Percentiles rank a stretch among this genome's conserved stretches.
phyloP scores from a whole-genome alignment of 2,113 vertebrate genomes.

The Aptenodytes forsteri region DNA sequence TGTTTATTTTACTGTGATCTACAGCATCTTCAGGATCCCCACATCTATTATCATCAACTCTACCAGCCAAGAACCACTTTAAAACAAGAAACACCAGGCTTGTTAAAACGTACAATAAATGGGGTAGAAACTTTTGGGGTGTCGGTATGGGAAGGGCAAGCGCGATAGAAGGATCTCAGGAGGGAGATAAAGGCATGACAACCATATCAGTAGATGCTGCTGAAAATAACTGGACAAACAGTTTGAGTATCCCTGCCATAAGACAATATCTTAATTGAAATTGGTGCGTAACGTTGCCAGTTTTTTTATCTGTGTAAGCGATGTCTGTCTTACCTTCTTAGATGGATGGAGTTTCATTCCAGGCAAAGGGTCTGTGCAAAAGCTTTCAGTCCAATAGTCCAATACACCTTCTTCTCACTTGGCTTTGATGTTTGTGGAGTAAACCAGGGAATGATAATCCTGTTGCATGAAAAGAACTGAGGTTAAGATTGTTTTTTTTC shows the following conservation, averaged over 20 bases:
- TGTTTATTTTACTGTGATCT: neutral
- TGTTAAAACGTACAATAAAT: fast-evolving
- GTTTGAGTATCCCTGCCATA: neutral
- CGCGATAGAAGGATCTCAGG: fast-evolving
- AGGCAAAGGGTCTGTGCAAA: neutral
- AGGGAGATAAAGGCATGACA: neutral
- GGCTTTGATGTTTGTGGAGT: neutral
- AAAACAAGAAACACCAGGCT: neutral
- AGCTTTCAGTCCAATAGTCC: neutral
- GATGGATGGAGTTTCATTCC: neutral
- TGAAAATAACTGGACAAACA: neutral
- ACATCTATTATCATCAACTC: neutral
- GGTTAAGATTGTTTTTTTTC: neutral
- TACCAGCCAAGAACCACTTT: neutral
- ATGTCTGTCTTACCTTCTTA: neutral
- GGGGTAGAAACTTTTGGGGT: neutral
- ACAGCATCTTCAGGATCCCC: neutral
- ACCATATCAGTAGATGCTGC: neutral
- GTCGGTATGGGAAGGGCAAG: neutral
- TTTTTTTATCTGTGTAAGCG: neutral
- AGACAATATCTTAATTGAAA: neutral
- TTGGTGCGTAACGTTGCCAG: neutral
- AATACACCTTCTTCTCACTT: neutral
- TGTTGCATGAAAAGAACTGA: neutral
- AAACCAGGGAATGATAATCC: neutral